Evolutionary conservation across 2,888 invertebrate genomes (phyloP).

Genomic region (Camptogramma bilineatum): DNA sequence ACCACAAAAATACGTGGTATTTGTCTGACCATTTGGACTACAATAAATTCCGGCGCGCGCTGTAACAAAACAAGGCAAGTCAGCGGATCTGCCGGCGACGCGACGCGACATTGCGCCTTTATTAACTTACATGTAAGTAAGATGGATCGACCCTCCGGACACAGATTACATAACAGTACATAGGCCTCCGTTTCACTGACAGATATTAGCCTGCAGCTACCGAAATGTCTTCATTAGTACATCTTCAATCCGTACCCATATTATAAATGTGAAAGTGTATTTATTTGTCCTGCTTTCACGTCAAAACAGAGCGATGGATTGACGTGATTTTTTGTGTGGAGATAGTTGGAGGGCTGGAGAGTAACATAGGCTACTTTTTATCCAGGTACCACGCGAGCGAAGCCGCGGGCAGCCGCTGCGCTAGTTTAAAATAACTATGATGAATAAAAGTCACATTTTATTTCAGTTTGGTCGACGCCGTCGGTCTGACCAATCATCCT

Average conservation of each 20-base stretch:
- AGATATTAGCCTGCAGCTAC: not conserved
- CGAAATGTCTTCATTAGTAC: too few species aligned
- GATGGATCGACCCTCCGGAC: slow-evolving; percentile 33
- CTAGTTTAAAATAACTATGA: not conserved
- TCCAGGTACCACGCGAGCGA: too few species aligned
- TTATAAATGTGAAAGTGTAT: too few species aligned
- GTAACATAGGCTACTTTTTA: too few species aligned
- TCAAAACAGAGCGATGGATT: too few species aligned
- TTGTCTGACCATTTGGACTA: slow-evolving; percentile 10
- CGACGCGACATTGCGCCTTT: slow-evolving; percentile 36
- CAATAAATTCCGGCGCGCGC: slow-evolving; percentile 24
- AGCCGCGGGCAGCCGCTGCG: too few species aligned
- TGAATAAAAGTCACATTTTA: not conserved
- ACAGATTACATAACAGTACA: not conserved
- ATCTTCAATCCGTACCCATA: too few species aligned
- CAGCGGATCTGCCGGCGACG: slow-evolving; percentile 36
- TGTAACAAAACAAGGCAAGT: slow-evolving; percentile 27
- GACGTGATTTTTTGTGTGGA: too few species aligned
- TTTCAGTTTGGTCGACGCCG: not conserved
- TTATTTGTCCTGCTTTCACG: too few species aligned
- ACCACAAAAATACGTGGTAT: slow-evolving; percentile 21
- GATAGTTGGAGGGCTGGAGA: too few species aligned
- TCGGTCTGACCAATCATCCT: slow-evolving; percentile 9
- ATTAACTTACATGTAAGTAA: slow-evolving; percentile 43
- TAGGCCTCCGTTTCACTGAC: not conserved